phyloP scores from a whole-genome alignment of 2,797 vertebrate genomes.

The Chiroxiphia lanceolata region DNA sequence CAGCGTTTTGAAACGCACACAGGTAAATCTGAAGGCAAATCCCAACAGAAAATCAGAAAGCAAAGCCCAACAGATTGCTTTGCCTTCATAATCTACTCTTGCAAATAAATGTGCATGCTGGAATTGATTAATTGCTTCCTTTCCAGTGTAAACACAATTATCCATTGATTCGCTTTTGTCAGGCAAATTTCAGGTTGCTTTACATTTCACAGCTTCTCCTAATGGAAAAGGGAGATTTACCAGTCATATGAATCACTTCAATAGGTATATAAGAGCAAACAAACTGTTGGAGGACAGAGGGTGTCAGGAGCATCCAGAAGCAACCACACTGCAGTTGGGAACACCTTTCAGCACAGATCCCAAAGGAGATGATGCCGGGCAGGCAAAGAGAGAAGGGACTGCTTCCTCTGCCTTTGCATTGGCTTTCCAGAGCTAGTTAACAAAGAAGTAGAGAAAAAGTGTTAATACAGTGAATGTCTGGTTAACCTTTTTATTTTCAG shows the following conservation, averaged over 20 bases:
- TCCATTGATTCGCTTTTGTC: background rate
- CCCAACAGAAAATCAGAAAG: background rate
- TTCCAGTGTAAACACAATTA: background rate
- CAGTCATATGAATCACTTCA: background rate
- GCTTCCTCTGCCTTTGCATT: background rate
- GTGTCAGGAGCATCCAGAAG: background rate
- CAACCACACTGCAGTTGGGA: rapidly evolving
- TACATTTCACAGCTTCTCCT: background rate
- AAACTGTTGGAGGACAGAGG: background rate
- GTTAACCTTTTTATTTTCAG: background rate
- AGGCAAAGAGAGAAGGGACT: background rate
- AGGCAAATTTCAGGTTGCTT: background rate
- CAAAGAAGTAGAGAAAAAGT: background rate
- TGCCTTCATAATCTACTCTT: background rate
- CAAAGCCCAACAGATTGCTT: background rate
- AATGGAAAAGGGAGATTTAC: background rate
- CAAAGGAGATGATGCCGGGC: background rate
- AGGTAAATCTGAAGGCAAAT: background rate
- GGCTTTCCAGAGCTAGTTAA: background rate
- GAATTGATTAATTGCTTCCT: background rate
- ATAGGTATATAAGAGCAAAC: background rate
- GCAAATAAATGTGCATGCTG: background rate
- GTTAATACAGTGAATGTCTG: background rate
- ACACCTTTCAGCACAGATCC: background rate
- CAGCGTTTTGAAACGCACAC: background rate